Evolutionary conservation across 1,140 invertebrate genomes (phyloP), one percentile per base, ranked within the genome.

Genomic region (Drosophila burlai): DNA sequence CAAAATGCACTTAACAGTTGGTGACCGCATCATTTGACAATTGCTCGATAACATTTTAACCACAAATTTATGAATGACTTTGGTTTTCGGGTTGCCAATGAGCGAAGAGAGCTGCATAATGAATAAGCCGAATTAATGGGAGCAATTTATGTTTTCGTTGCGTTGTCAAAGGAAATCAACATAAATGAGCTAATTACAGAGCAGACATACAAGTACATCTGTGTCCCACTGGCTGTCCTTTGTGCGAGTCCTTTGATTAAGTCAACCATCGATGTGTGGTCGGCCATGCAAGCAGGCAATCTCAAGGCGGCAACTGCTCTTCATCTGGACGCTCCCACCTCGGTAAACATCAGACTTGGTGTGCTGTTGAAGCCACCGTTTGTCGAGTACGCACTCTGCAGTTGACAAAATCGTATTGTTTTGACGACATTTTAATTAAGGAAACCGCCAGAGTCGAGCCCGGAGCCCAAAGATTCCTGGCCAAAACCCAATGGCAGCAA

Each of bases 141-240:
- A 69, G 78, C 85, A 81, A 84, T 89, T 89, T 87, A 80, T 83
- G 66, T 47, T 89, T 72, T 79, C 69, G 66, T 64, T 60, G 69
- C 60, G 46, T 69, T 87, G 81, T 87, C 85, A 85, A 85, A 90
- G 85, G 81, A 84, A 89, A 89, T 89, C 81, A 90, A 76, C 79
- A 85, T 85, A 90, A 85, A 85, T 81, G 85, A 79, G 74, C 85
- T 89, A 89, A 89, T 89, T 89, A 89, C 78, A 74, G 43, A 36
- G 49, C 46, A 72, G 66, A 73, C 59, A 62, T 31, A 43, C 4
- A 29, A 40, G 26, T 24, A 15, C 43, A 26, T 21, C 40, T 54
- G 50, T 43, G 31, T 46, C 43, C 18, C 45, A 52, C 18, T 60
- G 36, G 2, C 15, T 49, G 50, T 64, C 57, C 29, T 59, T 65